phyloP scores from a whole-genome alignment of 2,888 invertebrate genomes.

The Miltochrista miniata region DNA sequence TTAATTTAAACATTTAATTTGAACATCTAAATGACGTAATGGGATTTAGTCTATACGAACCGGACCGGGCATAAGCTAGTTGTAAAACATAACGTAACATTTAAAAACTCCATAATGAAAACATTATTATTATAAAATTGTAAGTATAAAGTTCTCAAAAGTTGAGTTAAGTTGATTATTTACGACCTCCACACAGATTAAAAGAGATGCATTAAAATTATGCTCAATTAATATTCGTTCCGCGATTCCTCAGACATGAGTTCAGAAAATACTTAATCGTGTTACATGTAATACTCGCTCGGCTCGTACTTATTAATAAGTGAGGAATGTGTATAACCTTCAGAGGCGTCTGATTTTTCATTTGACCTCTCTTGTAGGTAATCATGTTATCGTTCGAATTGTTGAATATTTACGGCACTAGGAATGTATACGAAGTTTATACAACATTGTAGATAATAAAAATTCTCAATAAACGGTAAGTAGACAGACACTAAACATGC shows the following conservation, averaged over 20 bases:
- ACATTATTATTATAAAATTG: no score
- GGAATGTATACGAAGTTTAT: slow-evolving; percentile 42
- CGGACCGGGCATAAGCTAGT: no score
- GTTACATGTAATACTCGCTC: slow-evolving; percentile 23
- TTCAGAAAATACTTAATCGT: slow-evolving; percentile 18
- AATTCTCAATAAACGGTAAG: slow-evolving; percentile 55
- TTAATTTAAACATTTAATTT: no score
- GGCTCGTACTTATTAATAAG: slow-evolving; percentile 55
- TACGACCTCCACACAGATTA: neutral
- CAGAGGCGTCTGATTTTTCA: slow-evolving; percentile 57
- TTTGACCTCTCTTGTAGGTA: slow-evolving; percentile 50
- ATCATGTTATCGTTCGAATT: slow-evolving; percentile 49
- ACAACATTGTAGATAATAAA: slow-evolving; percentile 52
- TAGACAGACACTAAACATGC: slow-evolving; percentile 43
- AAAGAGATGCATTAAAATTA: slow-evolving; percentile 24
- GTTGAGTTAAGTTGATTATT: neutral
- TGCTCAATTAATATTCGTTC: slow-evolving; percentile 46
- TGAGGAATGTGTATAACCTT: slow-evolving; percentile 62
- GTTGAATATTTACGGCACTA: slow-evolving; percentile 50
- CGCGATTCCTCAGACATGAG: slow-evolving; percentile 50
- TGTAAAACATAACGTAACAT: neutral
- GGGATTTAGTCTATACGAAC: no score
- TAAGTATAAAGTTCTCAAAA: no score
- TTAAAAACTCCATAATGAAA: neutral
- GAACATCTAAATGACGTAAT: no score